phyloP scores from a whole-genome alignment of 2,113 vertebrate species.

The Corythornis madagascariensis region DNA sequence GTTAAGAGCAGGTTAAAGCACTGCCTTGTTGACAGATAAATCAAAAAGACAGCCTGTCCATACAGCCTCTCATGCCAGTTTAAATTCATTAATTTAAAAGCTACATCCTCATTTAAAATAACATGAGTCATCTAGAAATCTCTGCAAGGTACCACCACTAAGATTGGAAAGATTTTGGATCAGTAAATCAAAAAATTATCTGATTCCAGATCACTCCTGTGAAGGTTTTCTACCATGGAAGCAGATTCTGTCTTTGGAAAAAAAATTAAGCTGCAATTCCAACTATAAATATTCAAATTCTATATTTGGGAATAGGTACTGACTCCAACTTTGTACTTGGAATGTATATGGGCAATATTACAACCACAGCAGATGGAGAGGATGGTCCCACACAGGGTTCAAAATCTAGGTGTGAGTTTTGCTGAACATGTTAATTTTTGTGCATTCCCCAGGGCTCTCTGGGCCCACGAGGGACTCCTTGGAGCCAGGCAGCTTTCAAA shows the following conservation, averaged over 20 bases:
- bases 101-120: constrained; percentile 9
- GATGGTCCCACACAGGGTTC: background rate
- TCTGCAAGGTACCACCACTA: background rate
- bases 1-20: constrained; percentile 58
- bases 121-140: background rate
- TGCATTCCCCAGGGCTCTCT: background rate
- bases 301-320: background rate
- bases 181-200: background rate
- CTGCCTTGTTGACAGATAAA: constrained; percentile 56
- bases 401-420: background rate
- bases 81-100: constrained; percentile 40
- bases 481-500: background rate
- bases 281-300: background rate
- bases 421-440: background rate
- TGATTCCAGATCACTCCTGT: background rate
- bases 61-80: background rate
- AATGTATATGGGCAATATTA: background rate
- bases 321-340: background rate
- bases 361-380: background rate
- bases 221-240: background rate
- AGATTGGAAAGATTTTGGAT: background rate
- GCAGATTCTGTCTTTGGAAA: background rate
- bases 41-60: constrained; percentile 53
- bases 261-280: background rate
- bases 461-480: background rate